phyloP scores from a whole-genome alignment of 2,888 invertebrate genomes.

The Baccha elongata region DNA sequence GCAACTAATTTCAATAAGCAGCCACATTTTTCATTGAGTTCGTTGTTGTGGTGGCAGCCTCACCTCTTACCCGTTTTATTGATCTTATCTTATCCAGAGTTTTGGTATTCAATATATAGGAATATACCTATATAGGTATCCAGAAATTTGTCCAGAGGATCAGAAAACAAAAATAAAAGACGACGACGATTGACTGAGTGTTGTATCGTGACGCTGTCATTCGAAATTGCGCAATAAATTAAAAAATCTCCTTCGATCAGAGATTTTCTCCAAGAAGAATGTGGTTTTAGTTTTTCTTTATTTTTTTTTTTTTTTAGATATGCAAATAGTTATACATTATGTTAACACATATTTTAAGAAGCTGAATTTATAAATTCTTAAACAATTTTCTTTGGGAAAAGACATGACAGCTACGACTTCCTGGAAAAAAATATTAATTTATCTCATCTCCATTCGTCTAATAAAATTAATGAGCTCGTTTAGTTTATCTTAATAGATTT shows the following conservation, averaged over 20 bases:
- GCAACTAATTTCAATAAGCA: constrained; percentile 69
- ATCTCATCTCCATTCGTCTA: not conserved
- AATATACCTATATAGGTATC: constrained; percentile 28
- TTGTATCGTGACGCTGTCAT: constrained; percentile 50
- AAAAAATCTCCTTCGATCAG: constrained; percentile 20
- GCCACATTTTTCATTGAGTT: constrained; percentile 58
- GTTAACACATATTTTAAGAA: not conserved
- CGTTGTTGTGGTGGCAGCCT: constrained; percentile 15
- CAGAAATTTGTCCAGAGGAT: constrained; percentile 38
- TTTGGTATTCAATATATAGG: too few relatives aligned
- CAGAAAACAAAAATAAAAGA: not conserved
- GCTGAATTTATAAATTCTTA: not conserved
- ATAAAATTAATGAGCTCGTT: constrained; percentile 50
- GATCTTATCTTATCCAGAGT: constrained; percentile 66
- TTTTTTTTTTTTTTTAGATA: constrained; percentile 20
- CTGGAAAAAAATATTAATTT: not conserved
- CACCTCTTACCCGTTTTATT: constrained; percentile 38
- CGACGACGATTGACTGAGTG: constrained; percentile 48
- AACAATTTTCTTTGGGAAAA: not conserved
- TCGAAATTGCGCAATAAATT: constrained; percentile 59
- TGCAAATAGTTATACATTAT: constrained; percentile 46
- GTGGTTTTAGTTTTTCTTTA: not conserved
- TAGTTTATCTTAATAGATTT: constrained; percentile 67
- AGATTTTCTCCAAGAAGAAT: constrained; percentile 35
- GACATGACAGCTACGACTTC: not conserved